Evolutionary conservation across 2,888 invertebrate genomes (phyloP).

Genomic region (Yponomeuta evonymella): DNA sequence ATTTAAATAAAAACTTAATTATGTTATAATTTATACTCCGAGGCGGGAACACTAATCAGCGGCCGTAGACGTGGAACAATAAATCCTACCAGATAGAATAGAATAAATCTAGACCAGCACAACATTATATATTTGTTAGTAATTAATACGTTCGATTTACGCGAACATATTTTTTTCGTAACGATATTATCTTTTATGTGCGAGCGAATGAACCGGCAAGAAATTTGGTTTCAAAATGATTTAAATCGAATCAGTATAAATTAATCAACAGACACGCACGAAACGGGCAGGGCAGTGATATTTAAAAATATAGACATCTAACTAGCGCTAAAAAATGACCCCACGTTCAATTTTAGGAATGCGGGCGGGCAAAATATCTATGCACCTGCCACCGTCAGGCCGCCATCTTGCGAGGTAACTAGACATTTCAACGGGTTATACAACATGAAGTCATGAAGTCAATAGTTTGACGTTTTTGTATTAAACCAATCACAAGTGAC

Average conservation of each 20-base stretch:
- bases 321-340: too few species aligned
- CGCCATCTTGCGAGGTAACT: too few species aligned
- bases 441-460: too few species aligned
- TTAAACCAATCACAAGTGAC: too few species aligned
- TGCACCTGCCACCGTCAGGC: too few species aligned
- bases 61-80: slow-evolving; percentile 26
- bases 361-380: too few species aligned
- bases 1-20: slow-evolving; percentile 64
- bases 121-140: background rate
- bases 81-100: slow-evolving; percentile 32
- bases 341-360: too few species aligned
- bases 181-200: background rate
- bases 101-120: slow-evolving; percentile 9
- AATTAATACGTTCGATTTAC: slow-evolving; percentile 3
- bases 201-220: background rate
- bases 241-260: background rate
- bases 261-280: background rate
- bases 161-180: background rate
- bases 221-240: background rate
- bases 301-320: too few species aligned
- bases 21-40: slow-evolving; percentile 40
- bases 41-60: slow-evolving; percentile 32
- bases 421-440: too few species aligned
- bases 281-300: background rate
- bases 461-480: too few species aligned